phyloP scores from a whole-genome alignment of 2,113 vertebrate genomes.

The Protobothrops mucrosquamatus region DNA sequence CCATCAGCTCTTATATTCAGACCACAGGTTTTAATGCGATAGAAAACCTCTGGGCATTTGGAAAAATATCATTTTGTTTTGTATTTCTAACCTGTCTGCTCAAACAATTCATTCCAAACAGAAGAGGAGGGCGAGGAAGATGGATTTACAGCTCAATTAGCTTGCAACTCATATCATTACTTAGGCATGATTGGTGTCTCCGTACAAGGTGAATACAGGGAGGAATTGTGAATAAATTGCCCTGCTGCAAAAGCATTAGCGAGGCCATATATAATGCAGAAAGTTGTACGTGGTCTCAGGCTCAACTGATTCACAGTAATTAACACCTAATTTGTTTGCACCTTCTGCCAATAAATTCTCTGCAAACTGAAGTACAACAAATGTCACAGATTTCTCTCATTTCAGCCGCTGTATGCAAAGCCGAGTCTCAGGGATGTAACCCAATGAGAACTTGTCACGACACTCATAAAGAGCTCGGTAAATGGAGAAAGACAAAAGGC shows the following conservation, averaged over 20 bases:
- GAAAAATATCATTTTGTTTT: neutral
- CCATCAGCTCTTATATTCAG: neutral
- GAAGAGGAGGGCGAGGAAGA: neutral
- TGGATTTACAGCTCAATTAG: slow-evolving; percentile 35
- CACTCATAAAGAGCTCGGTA: neutral
- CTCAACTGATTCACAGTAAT: neutral
- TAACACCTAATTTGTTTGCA: neutral
- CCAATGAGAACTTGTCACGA: neutral
- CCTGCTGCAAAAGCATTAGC: neutral
- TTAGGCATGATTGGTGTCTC: slow-evolving; percentile 43
- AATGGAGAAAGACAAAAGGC: neutral
- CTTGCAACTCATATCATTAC: slow-evolving; percentile 35
- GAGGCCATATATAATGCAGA: slow-evolving; percentile 5
- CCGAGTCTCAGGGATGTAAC: neutral
- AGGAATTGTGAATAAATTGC: neutral
- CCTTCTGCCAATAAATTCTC: neutral
- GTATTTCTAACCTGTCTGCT: slow-evolving; percentile 8
- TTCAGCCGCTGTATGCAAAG: neutral
- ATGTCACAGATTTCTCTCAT: neutral
- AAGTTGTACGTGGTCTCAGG: slow-evolving; percentile 1
- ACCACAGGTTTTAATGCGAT: slow-evolving; percentile 17
- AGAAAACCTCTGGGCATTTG: neutral
- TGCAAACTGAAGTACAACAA: neutral
- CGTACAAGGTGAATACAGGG: neutral
- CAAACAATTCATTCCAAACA: slow-evolving; percentile 27